Evolutionary conservation across 2,888 invertebrate genomes (phyloP), one percentile per base, ranked within the genome.

Genomic region (Odontocolon sp.): DNA sequence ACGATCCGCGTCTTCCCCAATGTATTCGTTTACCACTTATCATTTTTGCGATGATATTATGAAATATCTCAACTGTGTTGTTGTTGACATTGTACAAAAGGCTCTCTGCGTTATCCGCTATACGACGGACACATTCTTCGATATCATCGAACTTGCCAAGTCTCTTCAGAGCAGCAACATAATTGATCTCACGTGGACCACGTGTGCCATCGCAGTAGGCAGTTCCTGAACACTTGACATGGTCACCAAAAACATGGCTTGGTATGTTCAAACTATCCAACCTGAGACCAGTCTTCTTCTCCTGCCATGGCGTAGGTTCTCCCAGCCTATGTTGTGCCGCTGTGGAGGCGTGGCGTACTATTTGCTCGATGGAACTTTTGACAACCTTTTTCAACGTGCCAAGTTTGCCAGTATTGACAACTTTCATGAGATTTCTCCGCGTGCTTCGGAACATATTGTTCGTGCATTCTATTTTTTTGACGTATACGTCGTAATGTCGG

Each of bases 381-480:
- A n/a, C n/a, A n/a, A n/a, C n/a, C n/a, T n/a, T n/a, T n/a, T n/a
- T n/a, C n/a, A n/a, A n/a, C n/a, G n/a, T n/a, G n/a, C n/a, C n/a
- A n/a, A n/a, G n/a, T n/a, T n/a, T n/a, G n/a, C n/a, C n/a, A n/a
- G n/a, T n/a, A n/a, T n/a, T n/a, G n/a, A n/a, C n/a, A n/a, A n/a
- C n/a, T n/a, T n/a, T n/a, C n/a, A n/a, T n/a, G n/a, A n/a, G n/a
- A n/a, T n/a, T n/a, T n/a, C n/a, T n/a, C n/a, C n/a, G n/a, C n/a
- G n/a, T n/a, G n/a, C n/a, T n/a, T n/a, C 80, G 73, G 4, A 83
- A 57, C 11, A 87, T 50, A 73, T 89, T 87, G 66, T 86, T 87
- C 3, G 45, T 69, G 69, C 88, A 89, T 73, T 88, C 87, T n/a
- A 87, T 77, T 82, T 87, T 88, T 57, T 83, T 56, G 1, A 86